A percentile compares a stretch with the other conserved stretches of the same genome.
phyloP scores from a whole-genome alignment of 2,113 vertebrate species.

The Beaufortia kweichowensis region DNA sequence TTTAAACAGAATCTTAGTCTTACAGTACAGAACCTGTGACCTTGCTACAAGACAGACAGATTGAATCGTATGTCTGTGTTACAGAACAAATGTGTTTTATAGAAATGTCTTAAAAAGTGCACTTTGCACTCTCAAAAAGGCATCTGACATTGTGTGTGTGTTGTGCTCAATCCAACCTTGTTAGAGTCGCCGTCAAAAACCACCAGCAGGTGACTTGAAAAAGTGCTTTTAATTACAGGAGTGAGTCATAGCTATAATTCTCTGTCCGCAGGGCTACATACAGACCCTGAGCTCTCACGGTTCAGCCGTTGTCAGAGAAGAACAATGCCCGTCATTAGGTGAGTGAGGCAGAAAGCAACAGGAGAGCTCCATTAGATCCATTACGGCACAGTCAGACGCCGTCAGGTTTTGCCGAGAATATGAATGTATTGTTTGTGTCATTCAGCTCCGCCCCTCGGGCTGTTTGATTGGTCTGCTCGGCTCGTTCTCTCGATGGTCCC shows the following conservation, averaged over 20 bases:
- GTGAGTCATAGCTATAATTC: slow-evolving; percentile 24
- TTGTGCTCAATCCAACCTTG: slow-evolving; percentile 10
- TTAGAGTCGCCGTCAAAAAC: slow-evolving; percentile 18
- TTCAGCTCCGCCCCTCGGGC: slow-evolving; percentile 15
- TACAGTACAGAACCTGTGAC: neutral
- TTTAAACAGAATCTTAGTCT: neutral
- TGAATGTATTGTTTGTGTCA: slow-evolving; percentile 3
- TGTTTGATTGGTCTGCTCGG: slow-evolving; percentile 5
- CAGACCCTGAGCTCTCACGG: neutral
- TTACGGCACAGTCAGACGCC: slow-evolving; percentile 20
- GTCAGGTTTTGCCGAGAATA: neutral
- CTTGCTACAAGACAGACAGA: neutral
- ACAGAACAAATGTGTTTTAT: neutral
- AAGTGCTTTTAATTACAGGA: slow-evolving; percentile 29
- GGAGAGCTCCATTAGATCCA: slow-evolving; percentile 32
- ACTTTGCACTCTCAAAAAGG: neutral
- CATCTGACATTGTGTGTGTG: neutral
- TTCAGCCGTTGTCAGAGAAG: neutral
- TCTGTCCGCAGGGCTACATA: slow-evolving; percentile 7
- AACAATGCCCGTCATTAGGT: neutral
- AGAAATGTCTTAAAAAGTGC: neutral
- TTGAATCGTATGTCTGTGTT: neutral
- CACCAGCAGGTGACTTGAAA: slow-evolving; percentile 21
- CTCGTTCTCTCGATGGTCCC: neutral
- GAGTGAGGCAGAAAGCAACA: slow-evolving; percentile 14